These are phyloP conservation scores for Pachyseris speciosa DNA, from an alignment of 64 coral and sea anemone genomes.

Conservation along the genomic window DNA sequence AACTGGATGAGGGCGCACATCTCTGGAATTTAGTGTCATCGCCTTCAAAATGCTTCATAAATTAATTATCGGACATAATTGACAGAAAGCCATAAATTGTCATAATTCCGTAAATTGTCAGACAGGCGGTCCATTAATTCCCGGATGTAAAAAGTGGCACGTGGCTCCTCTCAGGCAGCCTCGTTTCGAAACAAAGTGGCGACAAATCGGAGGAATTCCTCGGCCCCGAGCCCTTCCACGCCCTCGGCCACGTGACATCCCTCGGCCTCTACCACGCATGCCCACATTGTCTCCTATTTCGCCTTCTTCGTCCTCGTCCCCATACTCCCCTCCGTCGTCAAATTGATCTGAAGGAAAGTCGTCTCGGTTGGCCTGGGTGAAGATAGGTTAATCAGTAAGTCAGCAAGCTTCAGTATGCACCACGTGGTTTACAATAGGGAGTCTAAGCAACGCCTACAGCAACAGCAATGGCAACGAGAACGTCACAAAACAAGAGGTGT, in stretches of 20 bases:
- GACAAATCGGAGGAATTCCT: constrained; percentile 75
- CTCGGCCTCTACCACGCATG: constrained; percentile 78
- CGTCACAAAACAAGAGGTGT: too few species aligned
- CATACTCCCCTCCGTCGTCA: constrained; percentile 77
- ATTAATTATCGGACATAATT: too few species aligned
- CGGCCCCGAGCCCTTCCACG: constrained; percentile 83
- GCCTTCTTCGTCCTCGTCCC: constrained; percentile 57
- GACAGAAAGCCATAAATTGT: too few species aligned
- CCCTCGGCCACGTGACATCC: constrained; percentile 72
- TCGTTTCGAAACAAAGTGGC: constrained; percentile 90
- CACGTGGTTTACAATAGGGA: background rate
- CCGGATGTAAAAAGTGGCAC: constrained; percentile 93
- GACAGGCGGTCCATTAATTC: constrained; percentile 77
- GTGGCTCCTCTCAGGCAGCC: constrained; percentile 85
- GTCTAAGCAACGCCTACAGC: background rate
- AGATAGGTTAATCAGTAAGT: background rate
- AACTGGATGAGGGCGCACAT: background rate
- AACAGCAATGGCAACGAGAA: too few species aligned
- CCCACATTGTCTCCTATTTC: constrained; percentile 65
- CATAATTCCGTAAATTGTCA: too few species aligned
- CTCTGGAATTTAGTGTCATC: background rate
- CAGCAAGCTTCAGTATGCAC: too few species aligned
- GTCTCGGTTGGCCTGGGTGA: constrained; percentile 68
- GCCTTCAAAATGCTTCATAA: background rate
- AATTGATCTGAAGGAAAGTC: constrained; percentile 60